Evolutionary conservation across 1,140 invertebrate genomes (phyloP), one percentile per base, ranked within the genome.

Genomic region (Thaumatotibia leucotreta): DNA sequence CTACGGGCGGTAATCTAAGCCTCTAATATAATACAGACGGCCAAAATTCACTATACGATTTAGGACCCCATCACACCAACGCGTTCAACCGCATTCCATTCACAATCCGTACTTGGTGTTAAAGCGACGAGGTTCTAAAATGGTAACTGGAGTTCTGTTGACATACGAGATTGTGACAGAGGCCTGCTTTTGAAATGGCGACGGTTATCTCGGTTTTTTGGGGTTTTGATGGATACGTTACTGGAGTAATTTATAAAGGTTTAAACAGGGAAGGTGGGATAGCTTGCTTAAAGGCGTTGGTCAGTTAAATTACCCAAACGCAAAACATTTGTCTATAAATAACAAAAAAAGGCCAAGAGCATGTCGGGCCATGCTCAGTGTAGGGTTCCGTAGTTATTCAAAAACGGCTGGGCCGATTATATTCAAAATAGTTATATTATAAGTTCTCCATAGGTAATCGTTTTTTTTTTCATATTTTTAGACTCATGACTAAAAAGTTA

Each of bases 201-300:
- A 14, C 22, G 20, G 50, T 24, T 54, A 54, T 54, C 50, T 45
- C 39, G n/a, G 32, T 54, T 14, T 58, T 58, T 58, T 58, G 29
- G 52, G 52, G 9, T 54, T 58, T 14, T 58, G 52, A 58, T 58
- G 23, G 52, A 58, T 54, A 23, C 23, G 50, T 58, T 58, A 58
- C 52, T 6, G 22, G 50, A 58, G n/a, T 2, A 8, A 58, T 58
- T 29, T 27, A 29, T 27, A 58, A 31, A 58, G 50, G 24, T 58
- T 54, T 31, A 29, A 58, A 11, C 3, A 14, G 24, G 29, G n/a
- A n/a, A n/a, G n/a, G n/a, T n/a, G n/a, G n/a, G n/a, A n/a, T n/a
- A n/a, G n/a, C n/a, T n/a, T n/a, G n/a, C n/a, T n/a, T n/a, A n/a
- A n/a, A n/a, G n/a, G n/a, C n/a, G n/a, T n/a, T n/a, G n/a, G n/a